These are phyloP conservation scores for Amblyraja radiata DNA, from an alignment of 2,797 vertebrate genomes.

Conservation along the genomic window DNA sequence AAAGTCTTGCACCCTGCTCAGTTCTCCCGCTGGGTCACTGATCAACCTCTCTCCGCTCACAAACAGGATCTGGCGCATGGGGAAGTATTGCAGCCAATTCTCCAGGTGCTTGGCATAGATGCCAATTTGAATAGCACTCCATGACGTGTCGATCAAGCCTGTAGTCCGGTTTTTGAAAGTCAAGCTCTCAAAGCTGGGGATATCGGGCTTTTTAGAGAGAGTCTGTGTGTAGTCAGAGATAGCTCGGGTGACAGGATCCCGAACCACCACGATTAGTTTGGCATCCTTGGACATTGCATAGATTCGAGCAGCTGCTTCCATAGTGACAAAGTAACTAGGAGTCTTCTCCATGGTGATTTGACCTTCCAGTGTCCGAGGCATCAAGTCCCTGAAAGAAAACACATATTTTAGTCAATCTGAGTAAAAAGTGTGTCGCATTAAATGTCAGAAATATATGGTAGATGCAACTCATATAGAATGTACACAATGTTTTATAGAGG, in stretches of 20 bases:
- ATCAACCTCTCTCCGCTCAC: constrained; percentile 71
- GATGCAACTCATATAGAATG: neutral
- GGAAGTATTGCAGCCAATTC: constrained; percentile 76
- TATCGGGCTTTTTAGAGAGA: constrained; percentile 69
- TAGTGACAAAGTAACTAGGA: constrained; percentile 58
- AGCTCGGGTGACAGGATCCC: constrained; percentile 55
- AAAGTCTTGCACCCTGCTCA: constrained; percentile 73
- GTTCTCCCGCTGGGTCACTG: constrained; percentile 70
- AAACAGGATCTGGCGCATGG: constrained; percentile 69
- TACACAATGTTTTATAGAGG: neutral
- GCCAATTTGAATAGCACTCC: constrained; percentile 74
- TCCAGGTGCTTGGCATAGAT: constrained; percentile 79
- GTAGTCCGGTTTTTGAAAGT: constrained; percentile 75
- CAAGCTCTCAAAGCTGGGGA: constrained; percentile 68
- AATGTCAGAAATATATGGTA: neutral
- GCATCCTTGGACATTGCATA: constrained; percentile 53
- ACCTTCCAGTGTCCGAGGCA: constrained; percentile 56
- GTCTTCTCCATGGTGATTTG: constrained; percentile 63
- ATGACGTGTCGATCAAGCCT: constrained; percentile 71
- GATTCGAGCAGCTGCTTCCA: constrained; percentile 52
- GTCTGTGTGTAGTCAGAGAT: constrained; percentile 60
- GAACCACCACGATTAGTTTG: constrained; percentile 57
- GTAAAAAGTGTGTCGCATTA: neutral
- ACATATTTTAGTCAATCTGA: neutral
- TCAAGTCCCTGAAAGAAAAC: constrained; percentile 48